These are phyloP conservation scores for Siderastrea radians DNA, from an alignment of 92 coral and sea anemone genomes.

Conservation along the genomic window DNA sequence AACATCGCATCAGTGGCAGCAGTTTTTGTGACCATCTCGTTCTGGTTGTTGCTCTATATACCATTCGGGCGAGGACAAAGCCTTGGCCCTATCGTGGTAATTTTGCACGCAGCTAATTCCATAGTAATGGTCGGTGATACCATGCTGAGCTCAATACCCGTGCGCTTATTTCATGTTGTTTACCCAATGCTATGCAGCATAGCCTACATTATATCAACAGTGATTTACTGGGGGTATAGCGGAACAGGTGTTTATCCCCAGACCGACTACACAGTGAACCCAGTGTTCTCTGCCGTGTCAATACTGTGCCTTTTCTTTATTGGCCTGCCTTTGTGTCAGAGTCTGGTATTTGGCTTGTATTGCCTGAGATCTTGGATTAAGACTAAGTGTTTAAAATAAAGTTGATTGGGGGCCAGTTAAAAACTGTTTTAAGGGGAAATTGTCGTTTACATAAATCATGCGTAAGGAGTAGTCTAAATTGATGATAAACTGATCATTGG, in stretches of 20 bases:
- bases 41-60: slow-evolving; percentile 72
- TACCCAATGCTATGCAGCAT: slow-evolving; percentile 68
- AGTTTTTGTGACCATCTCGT: slow-evolving; percentile 61
- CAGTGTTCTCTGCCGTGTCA: slow-evolving; percentile 65
- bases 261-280: slow-evolving; percentile 79
- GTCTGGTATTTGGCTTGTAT: slow-evolving; percentile 74
- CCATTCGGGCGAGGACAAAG: slow-evolving; percentile 40
- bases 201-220: slow-evolving; percentile 74
- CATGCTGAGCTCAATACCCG: slow-evolving; percentile 77
- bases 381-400: slow-evolving; percentile 1
- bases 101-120: slow-evolving; percentile 77
- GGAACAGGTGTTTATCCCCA: slow-evolving; percentile 80
- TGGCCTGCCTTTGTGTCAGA: slow-evolving; percentile 69
- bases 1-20: slow-evolving; percentile 74
- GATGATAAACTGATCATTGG: too few species aligned
- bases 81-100: slow-evolving; percentile 57
- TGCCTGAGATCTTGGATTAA: slow-evolving; percentile 74
- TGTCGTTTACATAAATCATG: too few species aligned
- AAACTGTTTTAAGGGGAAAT: too few species aligned
- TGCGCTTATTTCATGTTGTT: slow-evolving; percentile 80
- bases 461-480: too few species aligned
- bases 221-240: slow-evolving; percentile 86
- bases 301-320: slow-evolving; percentile 51
- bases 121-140: slow-evolving; percentile 75
- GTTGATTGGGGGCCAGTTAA: too few species aligned